phyloP scores from a whole-genome alignment of 2,888 invertebrate genomes.

The Latrodectus elegans region DNA sequence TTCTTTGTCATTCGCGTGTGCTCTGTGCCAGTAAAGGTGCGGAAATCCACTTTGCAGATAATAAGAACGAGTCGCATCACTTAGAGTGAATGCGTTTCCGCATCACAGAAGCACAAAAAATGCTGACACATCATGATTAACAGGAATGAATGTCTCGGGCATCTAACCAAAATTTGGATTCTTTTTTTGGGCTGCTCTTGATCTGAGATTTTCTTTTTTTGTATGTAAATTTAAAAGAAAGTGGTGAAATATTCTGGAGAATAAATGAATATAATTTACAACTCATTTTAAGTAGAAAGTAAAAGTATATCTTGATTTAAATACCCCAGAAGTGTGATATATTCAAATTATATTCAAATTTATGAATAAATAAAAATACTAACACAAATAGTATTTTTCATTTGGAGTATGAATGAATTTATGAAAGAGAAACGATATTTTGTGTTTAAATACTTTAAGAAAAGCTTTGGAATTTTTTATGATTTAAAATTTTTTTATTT shows the following conservation, averaged over 20 bases:
- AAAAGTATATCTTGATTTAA: no score
- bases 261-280: not conserved
- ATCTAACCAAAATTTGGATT: not conserved
- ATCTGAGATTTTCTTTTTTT: not conserved
- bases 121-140: not conserved
- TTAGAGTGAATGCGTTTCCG: constrained; percentile 32
- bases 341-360: no score
- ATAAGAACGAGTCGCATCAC: constrained; percentile 19
- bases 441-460: no score
- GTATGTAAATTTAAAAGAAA: not conserved
- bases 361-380: no score
- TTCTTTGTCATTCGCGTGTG: constrained; percentile 20
- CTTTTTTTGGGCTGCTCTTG: not conserved
- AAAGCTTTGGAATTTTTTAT: no score
- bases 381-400: no score
- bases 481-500: no score
- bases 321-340: no score
- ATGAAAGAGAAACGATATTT: no score
- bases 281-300: no score
- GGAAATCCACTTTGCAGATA: constrained; percentile 46
- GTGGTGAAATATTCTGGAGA: not conserved
- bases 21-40: constrained; percentile 23
- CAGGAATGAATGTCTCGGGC: not conserved
- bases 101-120: not conserved
- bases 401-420: no score